phyloP scores from a whole-genome alignment of 2,888 invertebrate species.

The Dicranocentrus wangi region DNA sequence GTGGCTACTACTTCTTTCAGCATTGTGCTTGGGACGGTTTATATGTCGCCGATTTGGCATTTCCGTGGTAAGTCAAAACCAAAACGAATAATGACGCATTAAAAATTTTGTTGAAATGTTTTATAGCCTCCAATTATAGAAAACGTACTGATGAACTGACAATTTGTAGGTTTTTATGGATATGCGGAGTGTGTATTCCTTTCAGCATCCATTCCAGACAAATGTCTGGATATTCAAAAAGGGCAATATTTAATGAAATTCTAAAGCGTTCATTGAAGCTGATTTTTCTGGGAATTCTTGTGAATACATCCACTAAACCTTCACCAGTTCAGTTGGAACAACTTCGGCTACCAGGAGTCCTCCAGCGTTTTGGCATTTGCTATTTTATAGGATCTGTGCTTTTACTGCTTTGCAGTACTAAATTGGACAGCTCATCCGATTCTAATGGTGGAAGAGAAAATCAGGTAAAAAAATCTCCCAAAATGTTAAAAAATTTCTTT shows the following conservation, averaged over 20 bases:
- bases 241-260: slow-evolving; percentile 80
- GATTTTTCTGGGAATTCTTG: slow-evolving; percentile 84
- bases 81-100: too few species aligned
- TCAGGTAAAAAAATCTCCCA: not conserved
- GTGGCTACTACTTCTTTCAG: slow-evolving; percentile 86
- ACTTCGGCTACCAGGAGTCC: slow-evolving; percentile 89
- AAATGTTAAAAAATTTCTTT: too few species aligned
- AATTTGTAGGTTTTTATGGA: slow-evolving; percentile 86
- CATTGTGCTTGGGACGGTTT: slow-evolving; percentile 96
- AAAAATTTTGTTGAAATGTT: not conserved
- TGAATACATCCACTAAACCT: slow-evolving; percentile 79
- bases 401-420: not conserved
- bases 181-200: slow-evolving; percentile 96
- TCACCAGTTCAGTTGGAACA: slow-evolving; percentile 76
- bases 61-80: slow-evolving; percentile 81
- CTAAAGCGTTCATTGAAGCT: slow-evolving; percentile 84
- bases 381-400: slow-evolving; percentile 83
- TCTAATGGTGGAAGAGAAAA: not conserved
- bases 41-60: slow-evolving; percentile 91
- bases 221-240: slow-evolving; percentile 79
- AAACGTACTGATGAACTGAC: not conserved
- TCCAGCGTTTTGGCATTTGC: slow-evolving; percentile 90
- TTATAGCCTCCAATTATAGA: not conserved
- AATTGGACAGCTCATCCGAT: not conserved
- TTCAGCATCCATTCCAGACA: slow-evolving; percentile 85